Base-by-base conservation (phyloP, 2,113 vertebrate genomes). In the Cyphomyrus discorhynchus region DNA sequence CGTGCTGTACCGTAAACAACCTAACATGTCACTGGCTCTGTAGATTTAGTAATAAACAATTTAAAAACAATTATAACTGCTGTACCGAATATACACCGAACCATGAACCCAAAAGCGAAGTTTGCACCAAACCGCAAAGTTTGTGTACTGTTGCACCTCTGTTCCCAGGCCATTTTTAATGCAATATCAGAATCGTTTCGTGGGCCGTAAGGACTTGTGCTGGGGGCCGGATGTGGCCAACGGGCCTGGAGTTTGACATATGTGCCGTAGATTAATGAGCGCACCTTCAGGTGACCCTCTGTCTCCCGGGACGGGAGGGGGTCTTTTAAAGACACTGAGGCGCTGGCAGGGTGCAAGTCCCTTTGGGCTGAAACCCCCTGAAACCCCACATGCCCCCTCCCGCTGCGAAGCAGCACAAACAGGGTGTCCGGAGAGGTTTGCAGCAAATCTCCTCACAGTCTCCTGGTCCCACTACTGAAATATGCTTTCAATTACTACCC, bases 401-500 rank as follows among this genome's bases (percentile, higher is more conserved):
- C 39, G 2, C 35, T 6, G 13, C 39, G 11, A 21, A 3, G 6
- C 19, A 45, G 19, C 52, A 13, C 49, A 56, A 52, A 31, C 7
- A 35, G 35, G 49, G 49, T 62, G 87, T 39, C 53, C 49, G 13
- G 8, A 58, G 56, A 62, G 87, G 85, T 62, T 58, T 21, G 53
- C 5, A 35, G 8, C 21, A 77, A 52, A n/a, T 50, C 66, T 50
- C 50, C 88, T 46, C 15, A 47, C 24, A 89, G 88, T 50, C 90
- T 47, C 56, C 52, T 70, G 53, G 91, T 92, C 92, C 92, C 91
- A 92, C 93, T 94, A 93, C 93, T 85, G 46, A 94, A 97, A 96
- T 96, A 93, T 98, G 97, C 94, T 98, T 98, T 96, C 96, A 97
- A 97, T 98, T 97, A 98, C 91, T 94, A 95, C 96, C 95, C 94